Evolutionary conservation across 2,888 invertebrate genomes (phyloP), one percentile per base, ranked within the genome.

Genomic region (Scaeva pyrastri): DNA sequence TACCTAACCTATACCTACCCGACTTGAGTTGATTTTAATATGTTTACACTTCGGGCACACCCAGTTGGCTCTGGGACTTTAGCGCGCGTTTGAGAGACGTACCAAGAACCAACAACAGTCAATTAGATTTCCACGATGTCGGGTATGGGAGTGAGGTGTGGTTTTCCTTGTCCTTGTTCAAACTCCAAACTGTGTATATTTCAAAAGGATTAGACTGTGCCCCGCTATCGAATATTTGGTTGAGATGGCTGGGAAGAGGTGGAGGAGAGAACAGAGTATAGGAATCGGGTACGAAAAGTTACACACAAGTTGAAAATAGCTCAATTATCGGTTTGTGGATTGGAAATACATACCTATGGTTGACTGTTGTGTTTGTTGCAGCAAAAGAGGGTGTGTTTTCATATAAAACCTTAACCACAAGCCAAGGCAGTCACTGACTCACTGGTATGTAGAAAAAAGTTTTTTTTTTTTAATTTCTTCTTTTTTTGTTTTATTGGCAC

Each of bases 21-120:
- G 11, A 56, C 70, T 66, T 60, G 48, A 55, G 64, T 62, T 55
- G 50, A 70, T 60, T 75, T 79, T 75, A 82, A 84, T 72, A 79
- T 79, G 84, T 79, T 79, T 84, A 77, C 82, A 75, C 71, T 71
- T 64, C 56, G 50, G 58, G 80, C 84, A 79, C 84, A 75, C 84
- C 84, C 71, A 75, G 71, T 66, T 72, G 64, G 43, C 66, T 75
- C 8, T 36, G 21, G 56, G 43, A 26, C 39, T 75, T 43, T 23
- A 79, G 16, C 52, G 66, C 84, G 58, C 79, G 58, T 79, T 31
- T 31, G 31, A 31, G 58, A 50, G 71, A 66, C 41, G 64, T 43
- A 71, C 43, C 58, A 31, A 83, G 39, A 68, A 62, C 70, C 64
- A 66, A 66, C 43, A 83, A 70, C 56, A 79, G 78, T 74, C 70